A percentile compares a stretch with the other conserved stretches of the same genome.
Conservation (phyloP, 2,113 vertebrate genomes). For the Hypocryptadius cinnamomeus region DNA sequence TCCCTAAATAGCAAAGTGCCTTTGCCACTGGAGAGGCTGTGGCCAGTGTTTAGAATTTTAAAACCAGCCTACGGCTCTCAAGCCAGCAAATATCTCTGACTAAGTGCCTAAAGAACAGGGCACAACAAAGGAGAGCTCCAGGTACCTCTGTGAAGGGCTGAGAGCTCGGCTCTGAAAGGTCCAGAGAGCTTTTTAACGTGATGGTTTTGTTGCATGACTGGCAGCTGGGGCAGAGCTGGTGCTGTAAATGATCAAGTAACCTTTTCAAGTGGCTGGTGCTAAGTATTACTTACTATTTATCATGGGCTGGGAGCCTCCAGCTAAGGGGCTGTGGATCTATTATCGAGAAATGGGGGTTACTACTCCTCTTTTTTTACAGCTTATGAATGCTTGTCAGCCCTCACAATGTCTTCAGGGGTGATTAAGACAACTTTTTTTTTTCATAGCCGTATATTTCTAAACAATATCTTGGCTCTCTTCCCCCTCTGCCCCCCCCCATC, state of each 20-base stretch:
- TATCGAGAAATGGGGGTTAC: slow-evolving; percentile 22
- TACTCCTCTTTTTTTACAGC: slow-evolving; percentile 21
- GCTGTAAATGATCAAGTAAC: slow-evolving; percentile 38
- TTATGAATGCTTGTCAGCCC: slow-evolving; percentile 45
- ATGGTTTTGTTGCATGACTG: slow-evolving; percentile 46
- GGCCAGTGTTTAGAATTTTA: slow-evolving; percentile 16
- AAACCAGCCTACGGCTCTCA: slow-evolving; percentile 12
- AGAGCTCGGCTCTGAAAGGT: slow-evolving; percentile 23
- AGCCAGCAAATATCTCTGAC: slow-evolving; percentile 56
- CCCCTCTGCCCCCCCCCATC: neutral
- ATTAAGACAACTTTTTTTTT: slow-evolving; percentile 39
- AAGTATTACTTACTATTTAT: slow-evolving; percentile 44
- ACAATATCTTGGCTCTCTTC: slow-evolving; percentile 59
- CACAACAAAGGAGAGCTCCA: slow-evolving; percentile 32
- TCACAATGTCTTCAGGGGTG: slow-evolving; percentile 36
- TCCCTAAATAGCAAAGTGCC: slow-evolving; percentile 53
- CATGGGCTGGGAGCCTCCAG: slow-evolving; percentile 53
- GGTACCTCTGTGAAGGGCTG: slow-evolving; percentile 28
- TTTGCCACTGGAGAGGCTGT: neutral
- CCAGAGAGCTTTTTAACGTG: slow-evolving; percentile 8
- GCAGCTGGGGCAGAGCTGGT: slow-evolving; percentile 41
- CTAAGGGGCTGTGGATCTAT: slow-evolving; percentile 31
- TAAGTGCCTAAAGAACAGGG: slow-evolving; percentile 39
- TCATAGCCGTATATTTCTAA: slow-evolving; percentile 45
- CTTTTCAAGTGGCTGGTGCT: slow-evolving; percentile 35